phyloP scores from a whole-genome alignment of 2,797 vertebrate genomes.

The Channallabes apus region DNA sequence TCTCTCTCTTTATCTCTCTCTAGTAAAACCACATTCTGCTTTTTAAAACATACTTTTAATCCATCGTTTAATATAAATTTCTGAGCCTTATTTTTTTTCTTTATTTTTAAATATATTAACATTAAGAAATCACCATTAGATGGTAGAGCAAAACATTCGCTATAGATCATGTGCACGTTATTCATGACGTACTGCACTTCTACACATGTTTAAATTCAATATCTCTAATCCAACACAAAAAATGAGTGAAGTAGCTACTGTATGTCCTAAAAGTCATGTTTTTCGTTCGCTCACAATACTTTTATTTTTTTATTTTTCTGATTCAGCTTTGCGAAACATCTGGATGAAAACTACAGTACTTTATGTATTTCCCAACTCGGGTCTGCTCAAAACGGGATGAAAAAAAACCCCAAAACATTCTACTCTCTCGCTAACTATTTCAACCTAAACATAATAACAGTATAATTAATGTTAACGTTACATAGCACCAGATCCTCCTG shows the following conservation, averaged over 20 bases:
- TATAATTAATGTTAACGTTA: conserved; percentile 26
- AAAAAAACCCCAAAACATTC: no score
- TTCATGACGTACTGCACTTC: neutral
- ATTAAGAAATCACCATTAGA: neutral
- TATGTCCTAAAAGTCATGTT: neutral
- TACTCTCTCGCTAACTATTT: no score
- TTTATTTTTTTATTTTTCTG: no score
- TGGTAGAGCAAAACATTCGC: neutral
- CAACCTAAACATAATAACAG: neutral
- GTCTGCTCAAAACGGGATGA: neutral
- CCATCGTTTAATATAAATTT: neutral
- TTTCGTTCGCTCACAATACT: neutral
- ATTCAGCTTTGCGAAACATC: neutral
- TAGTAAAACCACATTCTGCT: neutral
- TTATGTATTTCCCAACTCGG: neutral
- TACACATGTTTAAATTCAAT: neutral
- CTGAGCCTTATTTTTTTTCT: neutral
- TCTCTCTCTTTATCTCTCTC: neutral
- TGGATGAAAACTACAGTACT: neutral
- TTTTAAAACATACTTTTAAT: neutral
- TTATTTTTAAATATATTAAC: neutral
- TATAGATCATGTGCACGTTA: neutral
- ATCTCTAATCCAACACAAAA: neutral
- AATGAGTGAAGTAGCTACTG: neutral
- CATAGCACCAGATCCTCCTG: conserved; percentile 35